Percentiles rank a stretch among this genome's conserved stretches.
These are phyloP conservation scores for Cyanoliseus patagonus DNA, from an alignment of 2,113 vertebrate species.

Conservation along the genomic window DNA sequence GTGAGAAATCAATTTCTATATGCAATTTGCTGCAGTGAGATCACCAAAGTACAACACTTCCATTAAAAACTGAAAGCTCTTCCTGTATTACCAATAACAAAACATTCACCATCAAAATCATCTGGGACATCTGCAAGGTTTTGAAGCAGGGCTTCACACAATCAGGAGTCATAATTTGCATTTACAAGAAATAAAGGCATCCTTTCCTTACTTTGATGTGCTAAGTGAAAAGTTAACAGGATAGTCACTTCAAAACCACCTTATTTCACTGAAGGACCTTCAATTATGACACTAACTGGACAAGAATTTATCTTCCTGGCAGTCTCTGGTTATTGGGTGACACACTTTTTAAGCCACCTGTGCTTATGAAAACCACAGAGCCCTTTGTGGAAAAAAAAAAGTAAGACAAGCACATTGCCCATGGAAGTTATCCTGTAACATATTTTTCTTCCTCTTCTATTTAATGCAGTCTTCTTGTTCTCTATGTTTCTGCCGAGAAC, in stretches of 20 bases:
- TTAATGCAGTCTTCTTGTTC: not conserved
- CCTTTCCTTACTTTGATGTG: constrained; percentile 43
- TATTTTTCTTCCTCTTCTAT: not conserved
- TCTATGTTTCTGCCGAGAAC: not conserved
- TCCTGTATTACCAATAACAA: not conserved
- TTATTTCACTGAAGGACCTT: constrained; percentile 20
- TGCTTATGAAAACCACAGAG: not conserved
- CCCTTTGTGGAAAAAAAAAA: not conserved
- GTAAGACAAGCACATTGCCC: not conserved
- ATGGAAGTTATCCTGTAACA: not conserved
- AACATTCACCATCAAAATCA: constrained; percentile 11
- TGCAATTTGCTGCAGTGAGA: not conserved
- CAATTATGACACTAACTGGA: not conserved
- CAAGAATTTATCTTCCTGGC: not conserved
- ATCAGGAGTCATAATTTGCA: not conserved
- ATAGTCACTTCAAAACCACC: constrained; percentile 23
- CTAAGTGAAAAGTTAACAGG: constrained; percentile 37
- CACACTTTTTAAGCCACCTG: not conserved
- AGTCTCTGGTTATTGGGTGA: not conserved
- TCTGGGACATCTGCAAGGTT: not conserved
- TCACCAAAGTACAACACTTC: not conserved
- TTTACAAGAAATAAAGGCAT: constrained; percentile 19
- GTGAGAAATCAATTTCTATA: constrained; percentile 22
- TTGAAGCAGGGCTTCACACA: not conserved
- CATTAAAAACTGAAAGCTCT: not conserved